These are phyloP conservation scores for Unio pictorum DNA, from an alignment of 2,888 invertebrate species.

Conservation along the genomic window DNA sequence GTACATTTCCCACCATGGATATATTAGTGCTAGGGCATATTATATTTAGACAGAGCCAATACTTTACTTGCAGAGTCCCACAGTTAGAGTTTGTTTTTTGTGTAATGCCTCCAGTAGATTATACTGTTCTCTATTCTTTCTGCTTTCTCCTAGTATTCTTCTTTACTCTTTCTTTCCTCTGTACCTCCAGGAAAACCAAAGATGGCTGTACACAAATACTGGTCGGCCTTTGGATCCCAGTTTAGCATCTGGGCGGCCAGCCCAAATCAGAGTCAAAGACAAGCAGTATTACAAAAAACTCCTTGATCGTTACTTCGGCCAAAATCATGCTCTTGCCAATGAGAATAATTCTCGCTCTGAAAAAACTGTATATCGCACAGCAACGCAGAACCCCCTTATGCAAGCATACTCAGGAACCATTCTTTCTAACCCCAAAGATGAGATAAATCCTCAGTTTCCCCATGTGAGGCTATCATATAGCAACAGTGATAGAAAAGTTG, in stretches of 20 bases:
- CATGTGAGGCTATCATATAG: slow-evolving; percentile 53
- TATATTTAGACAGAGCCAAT: too few relatives aligned
- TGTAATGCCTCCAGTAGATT: too few relatives aligned
- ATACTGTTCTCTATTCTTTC: too few relatives aligned
- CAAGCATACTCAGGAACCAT: slow-evolving; percentile 33
- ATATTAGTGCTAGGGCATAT: too few relatives aligned
- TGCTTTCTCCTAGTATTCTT: neutral
- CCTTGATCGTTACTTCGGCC: slow-evolving; percentile 62
- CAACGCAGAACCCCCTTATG: slow-evolving; percentile 16
- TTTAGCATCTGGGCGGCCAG: slow-evolving; percentile 41
- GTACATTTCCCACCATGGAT: too few relatives aligned
- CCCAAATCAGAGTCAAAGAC: slow-evolving; percentile 60
- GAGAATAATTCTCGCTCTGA: slow-evolving; percentile 39
- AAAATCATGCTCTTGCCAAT: slow-evolving; percentile 60
- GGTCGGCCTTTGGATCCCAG: slow-evolving; percentile 44
- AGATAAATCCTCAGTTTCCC: slow-evolving; percentile 48
- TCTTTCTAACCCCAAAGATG: slow-evolving; percentile 35
- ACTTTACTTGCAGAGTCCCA: too few relatives aligned
- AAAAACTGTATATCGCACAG: slow-evolving; percentile 26
- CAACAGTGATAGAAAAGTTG: slow-evolving; percentile 45
- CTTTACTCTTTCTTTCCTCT: slow-evolving; percentile 17
- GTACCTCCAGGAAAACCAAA: slow-evolving; percentile 51
- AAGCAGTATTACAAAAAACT: slow-evolving; percentile 63
- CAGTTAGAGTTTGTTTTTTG: too few relatives aligned
- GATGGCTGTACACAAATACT: slow-evolving; percentile 50